phyloP scores from a whole-genome alignment of 2,888 invertebrate species.

The Pilophorus perplexus region DNA sequence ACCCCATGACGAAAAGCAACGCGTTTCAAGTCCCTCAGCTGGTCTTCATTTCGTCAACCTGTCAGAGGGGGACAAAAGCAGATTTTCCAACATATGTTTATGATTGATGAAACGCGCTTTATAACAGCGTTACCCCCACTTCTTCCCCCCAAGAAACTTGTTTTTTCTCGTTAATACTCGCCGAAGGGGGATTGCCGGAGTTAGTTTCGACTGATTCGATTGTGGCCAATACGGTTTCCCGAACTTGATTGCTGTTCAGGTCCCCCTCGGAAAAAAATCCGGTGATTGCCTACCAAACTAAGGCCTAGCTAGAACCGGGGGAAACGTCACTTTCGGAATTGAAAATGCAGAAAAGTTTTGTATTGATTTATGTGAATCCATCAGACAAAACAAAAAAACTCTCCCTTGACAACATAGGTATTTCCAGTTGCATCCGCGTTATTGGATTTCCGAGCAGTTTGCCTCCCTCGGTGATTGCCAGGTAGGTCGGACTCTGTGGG shows the following conservation, averaged over 20 bases:
- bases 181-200: background rate
- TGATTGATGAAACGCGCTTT: no score
- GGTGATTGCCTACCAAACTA: constrained; percentile 16
- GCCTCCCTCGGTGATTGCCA: constrained; percentile 17
- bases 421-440: constrained; percentile 20
- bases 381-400: background rate
- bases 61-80: no score
- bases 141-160: no score
- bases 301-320: background rate
- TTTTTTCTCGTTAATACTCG: background rate
- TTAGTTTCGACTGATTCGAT: constrained; percentile 4
- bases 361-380: constrained; percentile 29
- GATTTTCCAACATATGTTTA: no score
- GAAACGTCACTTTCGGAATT: constrained; percentile 20
- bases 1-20: no score
- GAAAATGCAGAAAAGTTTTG: constrained; percentile 33
- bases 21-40: no score
- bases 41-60: no score
- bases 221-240: constrained; percentile 5
- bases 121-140: no score
- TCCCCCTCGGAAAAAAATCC: constrained; percentile 11
- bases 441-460: constrained; percentile 16
- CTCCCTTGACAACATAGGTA: constrained; percentile 2
- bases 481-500: constrained; percentile 15
- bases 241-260: constrained; percentile 14